Evolutionary conservation across 2,888 invertebrate genomes (phyloP).

Genomic region (Gymnocheta viridis): DNA sequence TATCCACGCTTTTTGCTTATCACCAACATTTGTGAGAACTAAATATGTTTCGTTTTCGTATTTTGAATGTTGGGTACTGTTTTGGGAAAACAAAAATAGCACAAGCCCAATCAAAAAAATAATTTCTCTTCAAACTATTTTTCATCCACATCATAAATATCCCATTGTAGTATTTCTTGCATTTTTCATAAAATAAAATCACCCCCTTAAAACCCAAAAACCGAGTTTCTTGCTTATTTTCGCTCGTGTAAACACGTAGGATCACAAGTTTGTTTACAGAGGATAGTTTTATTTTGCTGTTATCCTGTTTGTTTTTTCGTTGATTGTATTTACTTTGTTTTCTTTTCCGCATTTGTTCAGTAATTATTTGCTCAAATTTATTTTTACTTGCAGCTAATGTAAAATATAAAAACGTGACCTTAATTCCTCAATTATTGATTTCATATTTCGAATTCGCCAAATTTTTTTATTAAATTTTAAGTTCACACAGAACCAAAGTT

Average conservation of each 20-base stretch:
- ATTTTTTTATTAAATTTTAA: background rate
- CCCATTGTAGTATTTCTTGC: constrained; percentile 6
- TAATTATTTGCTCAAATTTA: constrained; percentile 61
- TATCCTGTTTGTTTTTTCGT: constrained; percentile 8
- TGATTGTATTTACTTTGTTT: constrained; percentile 42
- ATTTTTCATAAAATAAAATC: constrained; percentile 16
- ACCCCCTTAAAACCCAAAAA: constrained; percentile 56
- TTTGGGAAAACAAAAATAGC: background rate
- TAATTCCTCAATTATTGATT: background rate
- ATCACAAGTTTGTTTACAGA: constrained; percentile 60
- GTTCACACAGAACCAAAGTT: too few relatives aligned
- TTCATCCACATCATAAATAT: constrained; percentile 50
- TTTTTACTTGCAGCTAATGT: background rate
- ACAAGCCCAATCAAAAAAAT: background rate
- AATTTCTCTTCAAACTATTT: constrained; percentile 30
- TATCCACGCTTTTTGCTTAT: background rate
- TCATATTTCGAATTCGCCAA: background rate
- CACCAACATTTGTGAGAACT: constrained; percentile 9
- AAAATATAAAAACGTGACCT: background rate
- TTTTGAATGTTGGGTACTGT: background rate
- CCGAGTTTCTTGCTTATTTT: constrained; percentile 32
- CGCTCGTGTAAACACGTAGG: constrained; percentile 5
- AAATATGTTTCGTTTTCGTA: background rate
- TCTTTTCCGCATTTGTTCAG: constrained; percentile 27
- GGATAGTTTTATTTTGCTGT: constrained; percentile 36